Conservation (phyloP, 2,888 invertebrate species). For the Phengaris arion region DNA sequence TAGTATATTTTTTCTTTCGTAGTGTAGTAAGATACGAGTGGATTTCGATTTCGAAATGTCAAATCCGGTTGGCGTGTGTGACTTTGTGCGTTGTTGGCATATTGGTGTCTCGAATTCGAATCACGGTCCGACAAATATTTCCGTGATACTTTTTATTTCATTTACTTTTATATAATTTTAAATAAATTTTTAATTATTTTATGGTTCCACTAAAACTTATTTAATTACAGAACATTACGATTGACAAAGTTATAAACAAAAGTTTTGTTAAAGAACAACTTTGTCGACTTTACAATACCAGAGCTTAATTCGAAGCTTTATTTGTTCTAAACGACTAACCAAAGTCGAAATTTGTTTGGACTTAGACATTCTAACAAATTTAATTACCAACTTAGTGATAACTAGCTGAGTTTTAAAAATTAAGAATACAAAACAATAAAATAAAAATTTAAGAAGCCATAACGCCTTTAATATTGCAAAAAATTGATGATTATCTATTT, state of each 20-base stretch:
- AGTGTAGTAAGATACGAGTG: no score
- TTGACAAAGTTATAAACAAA: constrained; percentile 18
- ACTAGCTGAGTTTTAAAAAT: neutral
- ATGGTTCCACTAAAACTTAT: no score
- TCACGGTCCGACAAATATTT: neutral
- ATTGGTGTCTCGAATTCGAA: neutral
- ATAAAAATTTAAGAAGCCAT: neutral
- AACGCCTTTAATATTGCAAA: neutral
- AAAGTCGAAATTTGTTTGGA: constrained; percentile 13
- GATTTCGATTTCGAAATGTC: no score
- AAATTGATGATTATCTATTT: neutral
- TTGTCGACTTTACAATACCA: neutral
- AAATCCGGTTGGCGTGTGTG: no score
- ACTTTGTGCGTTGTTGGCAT: no score
- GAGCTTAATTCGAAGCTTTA: constrained; percentile 2
- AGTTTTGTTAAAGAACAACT: constrained; percentile 6
- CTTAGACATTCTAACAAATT: neutral
- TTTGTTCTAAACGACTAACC: constrained; percentile 16
- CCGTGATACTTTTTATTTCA: neutral
- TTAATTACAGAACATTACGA: constrained; percentile 4
- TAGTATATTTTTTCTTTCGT: no score
- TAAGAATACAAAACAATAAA: neutral
- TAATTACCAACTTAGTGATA: neutral
- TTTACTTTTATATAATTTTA: neutral
- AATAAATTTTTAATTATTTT: no score